Conservation (phyloP, 2,888 invertebrate genomes). For the Cremastinae sp. region DNA sequence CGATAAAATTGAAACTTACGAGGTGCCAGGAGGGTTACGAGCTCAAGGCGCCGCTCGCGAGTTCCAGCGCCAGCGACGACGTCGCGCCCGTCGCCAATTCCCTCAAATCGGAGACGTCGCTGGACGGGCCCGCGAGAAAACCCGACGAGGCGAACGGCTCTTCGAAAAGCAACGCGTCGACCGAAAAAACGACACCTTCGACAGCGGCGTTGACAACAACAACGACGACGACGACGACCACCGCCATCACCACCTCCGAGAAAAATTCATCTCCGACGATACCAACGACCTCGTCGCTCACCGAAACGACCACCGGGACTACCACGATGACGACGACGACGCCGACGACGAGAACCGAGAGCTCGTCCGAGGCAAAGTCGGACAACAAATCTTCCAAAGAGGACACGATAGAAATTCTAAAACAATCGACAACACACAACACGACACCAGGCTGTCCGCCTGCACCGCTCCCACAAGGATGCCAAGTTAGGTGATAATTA, state of each 20-base stretch:
- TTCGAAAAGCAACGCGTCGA: neutral
- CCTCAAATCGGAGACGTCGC: slow-evolving; percentile 36
- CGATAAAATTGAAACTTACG: slow-evolving; percentile 91
- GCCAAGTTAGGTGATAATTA: slow-evolving; percentile 93
- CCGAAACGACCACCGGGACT: slow-evolving; percentile 65
- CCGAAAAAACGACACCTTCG: slow-evolving; percentile 32
- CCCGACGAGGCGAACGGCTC: slow-evolving; percentile 24
- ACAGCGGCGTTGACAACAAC: slow-evolving; percentile 20
- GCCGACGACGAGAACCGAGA: slow-evolving; percentile 60
- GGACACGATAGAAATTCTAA: slow-evolving; percentile 63
- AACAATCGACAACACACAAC: slow-evolving; percentile 65
- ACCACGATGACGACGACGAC: slow-evolving; percentile 55
- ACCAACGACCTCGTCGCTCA: neutral
- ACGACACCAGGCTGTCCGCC: slow-evolving; percentile 79
- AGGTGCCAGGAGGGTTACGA: slow-evolving; percentile 89
- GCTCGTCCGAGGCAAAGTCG: slow-evolving; percentile 65
- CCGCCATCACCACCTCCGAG: too few relatives aligned
- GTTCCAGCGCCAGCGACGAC: slow-evolving; percentile 63
- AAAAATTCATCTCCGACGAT: neutral
- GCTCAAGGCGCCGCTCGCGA: slow-evolving; percentile 76
- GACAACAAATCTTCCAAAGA: slow-evolving; percentile 70
- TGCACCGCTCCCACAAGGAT: slow-evolving; percentile 88
- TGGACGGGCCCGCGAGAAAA: neutral
- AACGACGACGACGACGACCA: slow-evolving; percentile 56
- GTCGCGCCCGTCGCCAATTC: slow-evolving; percentile 54